These are phyloP conservation scores for Chloroceryle inda DNA, from an alignment of 2,797 vertebrate genomes.

Conservation along the genomic window DNA sequence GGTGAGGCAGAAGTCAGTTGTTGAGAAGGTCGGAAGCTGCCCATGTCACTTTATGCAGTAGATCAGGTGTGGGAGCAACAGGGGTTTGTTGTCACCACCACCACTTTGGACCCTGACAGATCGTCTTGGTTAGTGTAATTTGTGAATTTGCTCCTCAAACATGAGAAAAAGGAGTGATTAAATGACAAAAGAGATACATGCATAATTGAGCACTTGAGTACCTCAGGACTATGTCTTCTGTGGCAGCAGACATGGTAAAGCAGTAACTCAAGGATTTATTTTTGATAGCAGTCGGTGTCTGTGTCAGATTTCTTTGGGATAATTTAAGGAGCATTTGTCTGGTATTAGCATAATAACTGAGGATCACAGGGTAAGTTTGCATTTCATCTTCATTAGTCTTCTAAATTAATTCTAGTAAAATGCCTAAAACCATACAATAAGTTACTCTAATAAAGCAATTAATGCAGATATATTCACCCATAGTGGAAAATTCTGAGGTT, in stretches of 20 bases:
- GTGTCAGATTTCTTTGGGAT: constrained; percentile 12
- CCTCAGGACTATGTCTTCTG: background rate
- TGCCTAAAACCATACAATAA: constrained; percentile 24
- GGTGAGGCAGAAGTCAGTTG: background rate
- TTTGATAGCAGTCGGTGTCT: background rate
- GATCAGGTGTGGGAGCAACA: background rate
- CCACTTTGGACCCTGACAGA: background rate
- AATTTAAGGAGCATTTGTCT: constrained; percentile 16
- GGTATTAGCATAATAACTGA: background rate
- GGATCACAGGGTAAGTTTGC: constrained; percentile 17
- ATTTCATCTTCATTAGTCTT: constrained; percentile 40
- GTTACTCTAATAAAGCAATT: background rate
- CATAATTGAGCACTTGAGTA: background rate
- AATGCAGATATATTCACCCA: background rate
- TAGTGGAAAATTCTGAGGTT: background rate
- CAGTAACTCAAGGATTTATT: background rate
- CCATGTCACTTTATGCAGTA: background rate
- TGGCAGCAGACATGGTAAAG: background rate
- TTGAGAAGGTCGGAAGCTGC: background rate
- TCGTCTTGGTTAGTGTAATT: background rate
- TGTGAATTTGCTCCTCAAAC: background rate
- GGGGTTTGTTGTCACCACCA: background rate
- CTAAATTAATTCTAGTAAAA: constrained; percentile 49
- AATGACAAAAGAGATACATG: background rate
- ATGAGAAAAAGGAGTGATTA: background rate